Percentiles rank a stretch among this genome's conserved stretches.
These are phyloP conservation scores for Crocidura indochinensis DNA, from an alignment of 2,797 vertebrate species.

Conservation along the genomic window DNA sequence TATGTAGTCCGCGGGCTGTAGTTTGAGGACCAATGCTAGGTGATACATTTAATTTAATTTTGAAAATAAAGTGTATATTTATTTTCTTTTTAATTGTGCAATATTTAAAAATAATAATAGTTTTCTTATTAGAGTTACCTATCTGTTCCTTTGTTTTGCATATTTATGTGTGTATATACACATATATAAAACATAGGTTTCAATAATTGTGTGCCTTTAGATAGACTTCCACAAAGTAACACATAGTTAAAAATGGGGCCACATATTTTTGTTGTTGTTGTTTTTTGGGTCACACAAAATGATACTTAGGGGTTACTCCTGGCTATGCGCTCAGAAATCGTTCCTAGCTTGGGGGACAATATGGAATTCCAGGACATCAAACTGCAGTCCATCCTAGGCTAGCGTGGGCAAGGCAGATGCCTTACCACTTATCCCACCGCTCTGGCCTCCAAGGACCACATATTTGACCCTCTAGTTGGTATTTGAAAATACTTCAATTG, in stretches of 20 bases:
- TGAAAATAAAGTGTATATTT: neutral
- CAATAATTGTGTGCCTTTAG: conserved; percentile 19
- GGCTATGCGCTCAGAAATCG: too few species aligned
- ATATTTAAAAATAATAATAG: neutral
- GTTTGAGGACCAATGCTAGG: too few species aligned
- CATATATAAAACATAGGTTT: neutral
- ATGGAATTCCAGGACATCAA: too few species aligned
- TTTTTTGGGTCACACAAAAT: too few species aligned
- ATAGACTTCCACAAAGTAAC: neutral
- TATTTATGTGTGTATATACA: too few species aligned
- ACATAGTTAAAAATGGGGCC: conserved; percentile 1
- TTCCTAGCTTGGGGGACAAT: too few species aligned
- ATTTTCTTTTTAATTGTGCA: neutral
- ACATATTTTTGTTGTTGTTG: neutral
- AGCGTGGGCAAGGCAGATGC: too few species aligned
- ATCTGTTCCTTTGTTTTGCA: neutral
- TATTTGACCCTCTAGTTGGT: neutral
- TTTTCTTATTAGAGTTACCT: neutral
- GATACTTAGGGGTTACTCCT: too few species aligned
- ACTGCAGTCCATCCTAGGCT: too few species aligned
- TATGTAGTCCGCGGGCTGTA: too few species aligned
- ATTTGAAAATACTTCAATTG: conserved; percentile 32
- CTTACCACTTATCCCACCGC: too few species aligned
- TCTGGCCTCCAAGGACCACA: neutral
- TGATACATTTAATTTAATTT: conserved; percentile 17